Base-by-base conservation (phyloP, 2,113 vertebrate genomes). In the Chamaetylas fuelleborni region DNA sequence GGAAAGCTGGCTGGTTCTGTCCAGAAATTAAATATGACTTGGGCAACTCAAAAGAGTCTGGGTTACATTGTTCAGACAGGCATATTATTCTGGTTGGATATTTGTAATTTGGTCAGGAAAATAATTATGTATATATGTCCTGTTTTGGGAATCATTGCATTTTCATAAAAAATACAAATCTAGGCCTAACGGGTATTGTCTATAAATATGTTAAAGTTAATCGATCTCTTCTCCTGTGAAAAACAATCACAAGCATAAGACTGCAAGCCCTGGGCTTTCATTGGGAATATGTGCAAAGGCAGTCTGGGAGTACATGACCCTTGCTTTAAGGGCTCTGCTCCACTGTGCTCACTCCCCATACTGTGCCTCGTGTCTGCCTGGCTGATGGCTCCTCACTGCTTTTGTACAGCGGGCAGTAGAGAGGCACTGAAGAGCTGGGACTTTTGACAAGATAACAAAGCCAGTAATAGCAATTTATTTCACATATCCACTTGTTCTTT, bases 321-420 rank as follows among this genome's bases (percentile, higher is more conserved):
- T 70, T 34, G 11, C 6, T 86, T 62, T 42, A 56, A 77, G 66
- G 53, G 56, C 65, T 57, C 60, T 71, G 60, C 47, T 57, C 29
- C 23, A 13, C 40, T 57, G 25, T 29, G 36, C 54, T 77, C 16
- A 14, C 36, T 60, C 26, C 54, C 24, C 5, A 5, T 3, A 5
- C 19, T 3, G 0, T 14, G 33, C 56, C 72, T 80, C 10, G 2
- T 11, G 12, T 25, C 33, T 78, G 38, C 43, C 47, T 81, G 15
- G 24, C 54, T 73, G 48, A 4, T 6, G 28, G 66, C 48, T 84
- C 62, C 73, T 74, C 51, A 33, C 60, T n/a, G 57, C n/a, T 58
- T 74, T 56, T 36, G 20, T 47, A 40, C 56, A 36, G 31, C 0
- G 0, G 18, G 45, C 48, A 86, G 25, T 1, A 58, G 29, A 38